These are phyloP conservation scores for Chaetogeoica ovagalla DNA, from an alignment of 2,888 invertebrate species.

Conservation along the genomic window DNA sequence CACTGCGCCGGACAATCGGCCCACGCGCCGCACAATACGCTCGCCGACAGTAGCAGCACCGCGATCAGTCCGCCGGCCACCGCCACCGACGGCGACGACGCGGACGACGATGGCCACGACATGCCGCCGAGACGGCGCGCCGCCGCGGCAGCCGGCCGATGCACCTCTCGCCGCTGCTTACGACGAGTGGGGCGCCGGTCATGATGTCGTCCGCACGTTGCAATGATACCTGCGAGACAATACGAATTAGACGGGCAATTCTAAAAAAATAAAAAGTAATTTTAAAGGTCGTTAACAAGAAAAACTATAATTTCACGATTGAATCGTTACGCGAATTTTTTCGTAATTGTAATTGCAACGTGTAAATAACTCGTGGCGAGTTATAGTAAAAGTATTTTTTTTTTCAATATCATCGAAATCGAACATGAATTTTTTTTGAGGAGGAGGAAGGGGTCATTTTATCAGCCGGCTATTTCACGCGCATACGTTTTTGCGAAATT, in stretches of 20 bases:
- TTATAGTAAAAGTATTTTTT: too few relatives aligned
- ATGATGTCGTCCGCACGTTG: constrained; percentile 10
- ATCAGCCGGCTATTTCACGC: too few relatives aligned
- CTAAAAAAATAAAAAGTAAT: too few relatives aligned
- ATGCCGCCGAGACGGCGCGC: background rate
- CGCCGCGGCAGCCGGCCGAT: constrained; percentile 60
- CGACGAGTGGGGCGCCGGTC: constrained; percentile 67
- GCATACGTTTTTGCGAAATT: too few relatives aligned
- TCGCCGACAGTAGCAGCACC: constrained; percentile 58
- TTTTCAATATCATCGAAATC: too few relatives aligned
- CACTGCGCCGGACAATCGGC: constrained; percentile 70
- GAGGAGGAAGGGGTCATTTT: too few relatives aligned
- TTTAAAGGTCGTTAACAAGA: too few relatives aligned
- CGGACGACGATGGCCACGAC: constrained; percentile 64
- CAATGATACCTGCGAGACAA: constrained; percentile 21
- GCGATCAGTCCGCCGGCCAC: constrained; percentile 63
- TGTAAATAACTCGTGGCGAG: too few relatives aligned
- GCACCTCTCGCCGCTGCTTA: constrained; percentile 71
- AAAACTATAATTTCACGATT: too few relatives aligned
- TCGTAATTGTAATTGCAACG: too few relatives aligned
- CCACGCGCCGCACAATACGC: constrained; percentile 58
- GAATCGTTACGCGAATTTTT: too few relatives aligned
- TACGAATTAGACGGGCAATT: background rate
- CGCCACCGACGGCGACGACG: constrained; percentile 71
- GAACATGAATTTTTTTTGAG: too few relatives aligned